A percentile compares a stretch with the other conserved stretches of the same genome.
Conservation (phyloP, 2,797 vertebrate genomes). For the Parauchenoglanis ngamensis region DNA sequence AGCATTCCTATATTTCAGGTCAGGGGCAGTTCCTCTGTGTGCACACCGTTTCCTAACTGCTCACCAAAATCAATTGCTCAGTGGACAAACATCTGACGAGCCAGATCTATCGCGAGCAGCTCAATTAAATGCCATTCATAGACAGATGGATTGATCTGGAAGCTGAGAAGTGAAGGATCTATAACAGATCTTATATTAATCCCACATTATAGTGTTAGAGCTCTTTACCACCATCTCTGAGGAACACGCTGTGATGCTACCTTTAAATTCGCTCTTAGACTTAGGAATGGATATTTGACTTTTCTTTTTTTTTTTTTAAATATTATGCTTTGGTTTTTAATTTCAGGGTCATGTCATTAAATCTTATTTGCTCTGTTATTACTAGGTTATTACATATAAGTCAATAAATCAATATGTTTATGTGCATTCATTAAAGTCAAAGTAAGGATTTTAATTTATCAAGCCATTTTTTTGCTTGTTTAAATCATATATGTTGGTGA, state of each 20-base stretch:
- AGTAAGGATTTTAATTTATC: neutral
- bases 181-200: slow-evolving; percentile 50
- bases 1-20: slow-evolving; percentile 53
- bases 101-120: slow-evolving; percentile 59
- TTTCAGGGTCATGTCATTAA: neutral
- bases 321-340: neutral
- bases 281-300: neutral
- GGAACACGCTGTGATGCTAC: neutral
- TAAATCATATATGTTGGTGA: neutral
- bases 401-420: slow-evolving; percentile 12
- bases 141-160: slow-evolving; percentile 58
- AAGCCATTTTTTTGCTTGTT: neutral
- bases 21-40: slow-evolving; percentile 55
- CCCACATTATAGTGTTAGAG: slow-evolving; percentile 39
- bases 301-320: neutral
- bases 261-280: neutral
- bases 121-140: slow-evolving; percentile 61
- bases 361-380: neutral
- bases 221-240: slow-evolving; percentile 26
- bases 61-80: slow-evolving; percentile 58
- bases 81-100: slow-evolving; percentile 63
- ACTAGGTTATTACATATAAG: slow-evolving; percentile 8
- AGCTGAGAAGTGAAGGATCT: slow-evolving; percentile 51
- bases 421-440: slow-evolving; percentile 19
- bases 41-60: slow-evolving; percentile 50